phyloP scores from a whole-genome alignment of 2,888 invertebrate genomes.

The Heliconius charithonia region DNA sequence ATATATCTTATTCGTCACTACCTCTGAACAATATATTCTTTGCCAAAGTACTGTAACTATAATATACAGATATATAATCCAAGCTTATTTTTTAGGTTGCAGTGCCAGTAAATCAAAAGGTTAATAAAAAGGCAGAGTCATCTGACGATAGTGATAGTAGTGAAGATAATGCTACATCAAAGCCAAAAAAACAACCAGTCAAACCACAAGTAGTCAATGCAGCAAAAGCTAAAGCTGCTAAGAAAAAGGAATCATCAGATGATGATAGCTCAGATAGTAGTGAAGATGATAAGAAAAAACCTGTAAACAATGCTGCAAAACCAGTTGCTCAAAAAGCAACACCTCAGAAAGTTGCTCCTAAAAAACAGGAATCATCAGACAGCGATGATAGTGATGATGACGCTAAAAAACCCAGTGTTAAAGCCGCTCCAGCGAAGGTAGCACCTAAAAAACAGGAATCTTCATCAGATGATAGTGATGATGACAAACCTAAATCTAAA shows the following conservation, averaged over 20 bases:
- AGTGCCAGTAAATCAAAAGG: slow-evolving; percentile 52
- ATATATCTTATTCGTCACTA: slow-evolving; percentile 71
- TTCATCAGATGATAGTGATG: slow-evolving; percentile 69
- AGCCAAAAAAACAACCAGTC: slow-evolving; percentile 49
- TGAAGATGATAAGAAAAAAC: slow-evolving; percentile 64
- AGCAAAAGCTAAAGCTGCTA: slow-evolving; percentile 50
- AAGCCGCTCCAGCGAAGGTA: slow-evolving; percentile 26
- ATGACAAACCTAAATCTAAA: slow-evolving; percentile 53
- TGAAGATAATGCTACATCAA: slow-evolving; percentile 55
- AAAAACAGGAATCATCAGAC: slow-evolving; percentile 68
- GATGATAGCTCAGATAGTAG: slow-evolving; percentile 59
- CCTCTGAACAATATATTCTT: slow-evolving; percentile 60
- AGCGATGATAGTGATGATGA: slow-evolving; percentile 67
- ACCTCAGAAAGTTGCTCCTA: slow-evolving; percentile 53
- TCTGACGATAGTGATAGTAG: slow-evolving; percentile 63
- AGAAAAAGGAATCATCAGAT: slow-evolving; percentile 64
- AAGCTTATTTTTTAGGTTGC: slow-evolving; percentile 45
- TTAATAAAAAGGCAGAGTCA: slow-evolving; percentile 58
- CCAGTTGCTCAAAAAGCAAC: slow-evolving; percentile 44
- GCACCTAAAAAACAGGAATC: slow-evolving; percentile 41
- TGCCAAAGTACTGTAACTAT: background rate
- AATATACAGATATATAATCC: slow-evolving; percentile 15
- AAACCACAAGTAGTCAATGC: slow-evolving; percentile 50
- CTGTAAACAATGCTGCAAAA: slow-evolving; percentile 44
- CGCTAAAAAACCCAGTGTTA: slow-evolving; percentile 56